Evolutionary conservation across 2,888 invertebrate species (phyloP).

Genomic region (Onthophagus sagittarius): DNA sequence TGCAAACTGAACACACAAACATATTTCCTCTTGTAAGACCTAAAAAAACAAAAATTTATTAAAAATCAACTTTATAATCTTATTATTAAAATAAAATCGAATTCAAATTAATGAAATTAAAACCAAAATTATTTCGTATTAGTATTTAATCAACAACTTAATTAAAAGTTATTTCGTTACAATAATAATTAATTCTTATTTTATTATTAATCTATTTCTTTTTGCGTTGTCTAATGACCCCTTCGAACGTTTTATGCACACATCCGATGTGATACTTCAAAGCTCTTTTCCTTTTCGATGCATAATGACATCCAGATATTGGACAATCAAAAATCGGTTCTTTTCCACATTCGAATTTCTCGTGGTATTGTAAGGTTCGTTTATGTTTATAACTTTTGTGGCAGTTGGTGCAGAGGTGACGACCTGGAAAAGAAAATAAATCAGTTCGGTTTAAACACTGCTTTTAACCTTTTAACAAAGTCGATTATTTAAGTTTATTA

Average conservation of each 20-base stretch:
- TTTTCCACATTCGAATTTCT: neutral
- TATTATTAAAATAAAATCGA: too few relatives aligned
- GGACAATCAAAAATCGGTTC: neutral
- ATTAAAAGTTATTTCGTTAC: neutral
- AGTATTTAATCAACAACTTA: neutral
- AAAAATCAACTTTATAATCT: too few relatives aligned
- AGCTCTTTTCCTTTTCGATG: neutral
- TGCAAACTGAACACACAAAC: conserved; percentile 3
- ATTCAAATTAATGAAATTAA: neutral
- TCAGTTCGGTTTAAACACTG: neutral
- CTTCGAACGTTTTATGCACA: neutral
- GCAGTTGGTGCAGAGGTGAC: neutral
- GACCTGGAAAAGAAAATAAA: neutral
- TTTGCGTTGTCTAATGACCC: neutral
- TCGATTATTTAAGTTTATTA: neutral
- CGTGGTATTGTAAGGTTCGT: neutral
- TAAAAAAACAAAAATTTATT: neutral
- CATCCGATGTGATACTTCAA: neutral
- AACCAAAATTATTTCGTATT: neutral
- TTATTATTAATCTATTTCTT: too few relatives aligned
- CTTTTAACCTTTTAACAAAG: neutral
- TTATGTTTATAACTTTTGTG: conserved; percentile 3
- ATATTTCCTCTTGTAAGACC: neutral
- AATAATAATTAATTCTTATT: too few relatives aligned
- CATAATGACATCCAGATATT: neutral